Conservation (phyloP, 2,113 vertebrate species). For the Oreochromis tanganicae region DNA sequence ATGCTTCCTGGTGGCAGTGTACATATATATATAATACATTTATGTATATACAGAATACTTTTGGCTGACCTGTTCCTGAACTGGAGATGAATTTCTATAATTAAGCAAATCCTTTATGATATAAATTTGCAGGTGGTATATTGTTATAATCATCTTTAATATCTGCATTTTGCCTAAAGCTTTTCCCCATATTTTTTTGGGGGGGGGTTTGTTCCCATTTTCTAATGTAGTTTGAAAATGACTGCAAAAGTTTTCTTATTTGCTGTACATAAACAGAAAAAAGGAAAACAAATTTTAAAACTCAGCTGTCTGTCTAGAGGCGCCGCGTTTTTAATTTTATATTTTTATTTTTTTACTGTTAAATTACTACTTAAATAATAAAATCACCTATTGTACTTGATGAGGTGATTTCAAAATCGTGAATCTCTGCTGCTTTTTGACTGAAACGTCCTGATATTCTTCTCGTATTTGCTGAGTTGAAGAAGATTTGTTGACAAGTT, state of each 20-base stretch:
- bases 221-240: not conserved
- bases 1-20: not conserved
- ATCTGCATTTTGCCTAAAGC: not conserved
- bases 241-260: not conserved
- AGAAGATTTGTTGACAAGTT: conserved; percentile 81
- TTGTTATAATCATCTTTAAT: not conserved
- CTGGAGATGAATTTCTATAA: not conserved
- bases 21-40: not conserved
- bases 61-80: not conserved
- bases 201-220: not conserved
- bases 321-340: accelerated
- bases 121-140: not conserved
- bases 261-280: accelerated
- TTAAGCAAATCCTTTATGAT: not conserved
- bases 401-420: not conserved
- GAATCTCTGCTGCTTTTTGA: conserved; percentile 55
- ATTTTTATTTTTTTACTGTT: not conserved
- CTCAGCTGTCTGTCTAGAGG: accelerated
- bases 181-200: not conserved
- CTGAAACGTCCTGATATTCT: conserved; percentile 57
- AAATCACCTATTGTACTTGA: not conserved
- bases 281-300: accelerated
- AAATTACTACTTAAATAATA: not conserved
- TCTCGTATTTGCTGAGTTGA: conserved; percentile 77
- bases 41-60: not conserved